phyloP scores from a whole-genome alignment of 2,888 invertebrate species.

The Dexiosoma caninum region DNA sequence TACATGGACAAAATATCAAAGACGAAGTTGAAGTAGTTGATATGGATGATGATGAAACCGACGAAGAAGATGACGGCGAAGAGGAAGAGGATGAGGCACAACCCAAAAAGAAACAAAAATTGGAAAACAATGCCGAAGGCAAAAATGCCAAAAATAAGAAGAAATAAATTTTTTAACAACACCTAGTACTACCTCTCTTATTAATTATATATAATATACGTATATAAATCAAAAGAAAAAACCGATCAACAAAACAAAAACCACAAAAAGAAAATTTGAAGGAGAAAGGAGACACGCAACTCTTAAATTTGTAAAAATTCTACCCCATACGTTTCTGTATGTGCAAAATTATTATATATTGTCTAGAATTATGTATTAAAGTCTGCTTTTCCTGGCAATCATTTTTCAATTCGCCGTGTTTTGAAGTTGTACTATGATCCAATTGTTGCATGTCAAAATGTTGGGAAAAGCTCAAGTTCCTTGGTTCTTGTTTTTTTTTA shows the following conservation, averaged over 20 bases:
- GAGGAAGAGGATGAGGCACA: constrained; percentile 86
- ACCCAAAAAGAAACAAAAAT: constrained; percentile 88
- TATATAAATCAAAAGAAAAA: constrained; percentile 46
- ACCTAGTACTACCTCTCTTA: constrained; percentile 58
- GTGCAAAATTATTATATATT: not conserved
- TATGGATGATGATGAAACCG: constrained; percentile 86
- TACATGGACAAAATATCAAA: constrained; percentile 90
- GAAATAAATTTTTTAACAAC: constrained; percentile 71
- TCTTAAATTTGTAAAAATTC: constrained; percentile 33
- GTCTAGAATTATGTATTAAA: constrained; percentile 38
- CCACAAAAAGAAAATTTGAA: constrained; percentile 30
- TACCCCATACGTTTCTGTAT: constrained; percentile 28
- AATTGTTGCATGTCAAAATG: not conserved
- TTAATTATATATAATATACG: constrained; percentile 47
- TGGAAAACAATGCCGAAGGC: constrained; percentile 84
- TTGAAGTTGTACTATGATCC: not conserved
- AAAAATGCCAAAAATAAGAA: constrained; percentile 86
- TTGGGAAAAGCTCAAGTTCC: constrained; percentile 31
- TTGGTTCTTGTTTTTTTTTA: constrained; percentile 52
- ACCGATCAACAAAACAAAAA: constrained; percentile 38
- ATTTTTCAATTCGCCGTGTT: not conserved
- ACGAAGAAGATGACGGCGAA: constrained; percentile 81
- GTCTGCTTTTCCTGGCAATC: constrained; percentile 9
- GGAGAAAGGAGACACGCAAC: constrained; percentile 17
- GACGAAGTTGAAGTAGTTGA: constrained; percentile 90